phyloP scores from a whole-genome alignment of 2,113 vertebrate genomes.

The Nerophis lumbriciformis region DNA sequence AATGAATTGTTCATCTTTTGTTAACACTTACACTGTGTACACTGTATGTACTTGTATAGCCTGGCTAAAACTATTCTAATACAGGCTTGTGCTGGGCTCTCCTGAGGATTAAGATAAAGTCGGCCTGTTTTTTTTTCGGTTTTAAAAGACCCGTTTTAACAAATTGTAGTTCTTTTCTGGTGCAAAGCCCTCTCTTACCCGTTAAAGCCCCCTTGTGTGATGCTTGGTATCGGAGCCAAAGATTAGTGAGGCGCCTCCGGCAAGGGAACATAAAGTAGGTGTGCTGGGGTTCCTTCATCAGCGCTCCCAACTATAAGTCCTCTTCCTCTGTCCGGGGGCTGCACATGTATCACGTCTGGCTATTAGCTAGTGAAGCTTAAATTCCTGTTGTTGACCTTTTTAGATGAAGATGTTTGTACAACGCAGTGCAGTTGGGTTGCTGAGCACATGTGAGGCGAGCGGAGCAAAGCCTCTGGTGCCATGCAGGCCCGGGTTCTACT shows the following conservation, averaged over 20 bases:
- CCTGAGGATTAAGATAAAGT: background rate
- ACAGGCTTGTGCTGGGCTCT: too few relatives aligned
- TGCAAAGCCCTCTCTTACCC: constrained; percentile 46
- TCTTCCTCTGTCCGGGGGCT: constrained; percentile 30
- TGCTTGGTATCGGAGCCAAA: constrained; percentile 53
- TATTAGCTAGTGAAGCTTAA: background rate
- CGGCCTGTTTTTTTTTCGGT: constrained; percentile 4
- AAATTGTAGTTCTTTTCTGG: constrained; percentile 59
- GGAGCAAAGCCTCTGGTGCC: too few relatives aligned
- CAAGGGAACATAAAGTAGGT: constrained; percentile 46
- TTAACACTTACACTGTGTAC: too few relatives aligned
- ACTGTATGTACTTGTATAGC: too few relatives aligned
- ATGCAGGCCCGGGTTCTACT: too few relatives aligned
- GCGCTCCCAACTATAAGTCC: constrained; percentile 46
- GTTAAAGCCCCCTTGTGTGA: constrained; percentile 54
- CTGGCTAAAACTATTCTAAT: too few relatives aligned
- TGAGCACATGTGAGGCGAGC: too few relatives aligned
- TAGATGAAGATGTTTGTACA: too few relatives aligned
- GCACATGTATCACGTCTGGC: constrained; percentile 4
- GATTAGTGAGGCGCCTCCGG: constrained; percentile 59
- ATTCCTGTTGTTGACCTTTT: background rate
- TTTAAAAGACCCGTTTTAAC: constrained; percentile 38
- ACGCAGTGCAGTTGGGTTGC: too few relatives aligned
- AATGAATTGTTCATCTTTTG: too few relatives aligned
- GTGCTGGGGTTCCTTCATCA: constrained; percentile 38